Evolutionary conservation across 2,797 vertebrate species (phyloP).

Genomic region (Lepilemur ruficaudatus): DNA sequence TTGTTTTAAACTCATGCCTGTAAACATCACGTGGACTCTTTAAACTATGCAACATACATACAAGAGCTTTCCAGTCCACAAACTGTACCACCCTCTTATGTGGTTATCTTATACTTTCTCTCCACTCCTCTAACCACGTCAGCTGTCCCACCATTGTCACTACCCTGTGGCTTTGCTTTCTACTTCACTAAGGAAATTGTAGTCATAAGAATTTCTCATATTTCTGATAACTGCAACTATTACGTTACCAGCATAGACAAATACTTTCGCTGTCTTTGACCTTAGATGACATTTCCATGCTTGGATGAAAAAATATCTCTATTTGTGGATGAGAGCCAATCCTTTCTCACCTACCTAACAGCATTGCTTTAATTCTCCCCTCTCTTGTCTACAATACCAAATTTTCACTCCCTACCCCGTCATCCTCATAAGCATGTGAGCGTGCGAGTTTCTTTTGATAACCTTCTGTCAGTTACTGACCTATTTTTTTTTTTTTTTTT

Average conservation of each 20-base stretch:
- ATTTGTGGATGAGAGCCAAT: neutral
- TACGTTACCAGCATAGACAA: neutral
- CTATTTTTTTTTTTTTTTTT: neutral
- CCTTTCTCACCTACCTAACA: neutral
- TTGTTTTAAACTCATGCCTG: neutral
- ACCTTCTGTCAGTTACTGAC: neutral
- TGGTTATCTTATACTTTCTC: neutral
- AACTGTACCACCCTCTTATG: rapidly evolving
- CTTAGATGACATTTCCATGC: neutral
- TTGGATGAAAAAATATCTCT: neutral
- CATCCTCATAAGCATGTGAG: neutral
- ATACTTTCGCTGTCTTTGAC: neutral
- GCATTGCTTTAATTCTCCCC: neutral
- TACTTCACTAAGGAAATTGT: neutral
- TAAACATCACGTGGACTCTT: neutral
- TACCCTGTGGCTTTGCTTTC: neutral
- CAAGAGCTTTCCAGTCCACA: neutral
- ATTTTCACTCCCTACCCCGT: neutral
- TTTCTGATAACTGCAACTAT: neutral
- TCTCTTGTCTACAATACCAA: neutral
- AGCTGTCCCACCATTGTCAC: neutral
- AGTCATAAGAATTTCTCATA: neutral
- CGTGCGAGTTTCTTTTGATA: neutral
- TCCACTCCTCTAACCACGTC: neutral
- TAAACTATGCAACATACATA: neutral